Percentiles rank a stretch among this genome's conserved stretches.
Conservation (phyloP, 2,888 invertebrate genomes). For the Drosophila barbarae region DNA sequence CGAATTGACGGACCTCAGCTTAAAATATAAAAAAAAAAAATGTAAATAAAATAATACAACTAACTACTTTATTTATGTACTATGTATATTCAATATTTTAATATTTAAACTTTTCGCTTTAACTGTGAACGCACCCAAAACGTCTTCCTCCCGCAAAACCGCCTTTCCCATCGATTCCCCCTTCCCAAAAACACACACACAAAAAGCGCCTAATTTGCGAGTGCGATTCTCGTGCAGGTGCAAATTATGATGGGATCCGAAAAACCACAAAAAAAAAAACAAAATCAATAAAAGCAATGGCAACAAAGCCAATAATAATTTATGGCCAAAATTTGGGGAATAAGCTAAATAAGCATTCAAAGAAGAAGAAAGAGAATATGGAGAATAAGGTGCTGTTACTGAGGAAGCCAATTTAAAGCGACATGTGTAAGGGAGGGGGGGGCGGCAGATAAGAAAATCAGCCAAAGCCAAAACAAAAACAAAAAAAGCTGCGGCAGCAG, state of each 20-base stretch:
- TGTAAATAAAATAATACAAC: too few species aligned
- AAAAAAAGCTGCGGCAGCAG: not conserved
- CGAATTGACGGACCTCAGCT: too few species aligned
- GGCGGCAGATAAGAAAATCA: conserved; percentile 19
- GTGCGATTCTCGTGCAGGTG: conserved; percentile 55
- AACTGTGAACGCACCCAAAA: conserved; percentile 8
- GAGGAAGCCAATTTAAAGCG: conserved; percentile 24
- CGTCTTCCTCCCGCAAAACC: too few species aligned
- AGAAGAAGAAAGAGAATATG: not conserved
- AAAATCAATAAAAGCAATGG: conserved; percentile 15
- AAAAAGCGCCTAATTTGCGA: conserved; percentile 59
- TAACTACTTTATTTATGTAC: too few species aligned
- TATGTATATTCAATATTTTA: too few species aligned
- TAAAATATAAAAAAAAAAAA: too few species aligned
- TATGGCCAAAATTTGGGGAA: conserved; percentile 22
- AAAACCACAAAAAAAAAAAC: conserved; percentile 1
- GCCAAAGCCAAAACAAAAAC: not conserved
- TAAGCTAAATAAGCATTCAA: conserved; percentile 24
- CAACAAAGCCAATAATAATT: conserved; percentile 31
- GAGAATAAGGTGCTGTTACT: conserved; percentile 23
- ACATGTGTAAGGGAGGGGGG: conserved; percentile 46
- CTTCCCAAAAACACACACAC: not conserved
- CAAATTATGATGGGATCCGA: conserved; percentile 55
- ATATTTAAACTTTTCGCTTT: not conserved
- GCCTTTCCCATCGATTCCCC: too few species aligned